Conservation (phyloP, 2,113 vertebrate genomes). For the Thryonomys swinderianus region DNA sequence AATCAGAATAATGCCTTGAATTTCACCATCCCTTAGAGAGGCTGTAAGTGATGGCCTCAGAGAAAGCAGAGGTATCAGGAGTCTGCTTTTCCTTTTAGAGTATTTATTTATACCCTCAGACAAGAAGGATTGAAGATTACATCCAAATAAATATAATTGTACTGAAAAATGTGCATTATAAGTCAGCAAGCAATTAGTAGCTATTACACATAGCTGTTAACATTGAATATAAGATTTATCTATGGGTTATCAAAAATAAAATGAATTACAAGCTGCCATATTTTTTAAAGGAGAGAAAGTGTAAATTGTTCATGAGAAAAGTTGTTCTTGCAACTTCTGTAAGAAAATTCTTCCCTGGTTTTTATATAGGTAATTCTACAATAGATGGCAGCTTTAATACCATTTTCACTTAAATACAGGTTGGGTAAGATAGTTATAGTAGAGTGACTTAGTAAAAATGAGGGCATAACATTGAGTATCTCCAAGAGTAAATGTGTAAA, state of each 20-base stretch:
- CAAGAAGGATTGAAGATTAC: neutral
- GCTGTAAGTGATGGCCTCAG: neutral
- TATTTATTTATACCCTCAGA: neutral
- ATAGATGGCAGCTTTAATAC: neutral
- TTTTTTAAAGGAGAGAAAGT: conserved; percentile 7
- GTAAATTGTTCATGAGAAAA: neutral
- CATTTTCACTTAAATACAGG: neutral
- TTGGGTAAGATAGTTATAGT: neutral
- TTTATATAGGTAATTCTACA: neutral
- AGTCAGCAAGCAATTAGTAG: neutral
- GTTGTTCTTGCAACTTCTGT: neutral
- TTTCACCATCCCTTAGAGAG: neutral
- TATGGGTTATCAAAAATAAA: neutral
- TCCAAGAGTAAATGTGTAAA: neutral
- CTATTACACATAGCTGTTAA: neutral
- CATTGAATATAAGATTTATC: neutral
- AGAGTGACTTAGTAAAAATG: neutral
- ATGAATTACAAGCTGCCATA: neutral
- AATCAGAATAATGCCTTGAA: neutral
- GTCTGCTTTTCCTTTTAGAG: neutral
- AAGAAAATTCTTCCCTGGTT: neutral
- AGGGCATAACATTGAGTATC: neutral
- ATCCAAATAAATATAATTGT: neutral
- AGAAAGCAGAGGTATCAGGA: neutral
- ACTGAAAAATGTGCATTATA: neutral